Percentiles rank a stretch among this genome's conserved stretches.
Evolutionary conservation across 2,797 vertebrate species (phyloP).

Genomic region (Myoxocephalus aenaeus): DNA sequence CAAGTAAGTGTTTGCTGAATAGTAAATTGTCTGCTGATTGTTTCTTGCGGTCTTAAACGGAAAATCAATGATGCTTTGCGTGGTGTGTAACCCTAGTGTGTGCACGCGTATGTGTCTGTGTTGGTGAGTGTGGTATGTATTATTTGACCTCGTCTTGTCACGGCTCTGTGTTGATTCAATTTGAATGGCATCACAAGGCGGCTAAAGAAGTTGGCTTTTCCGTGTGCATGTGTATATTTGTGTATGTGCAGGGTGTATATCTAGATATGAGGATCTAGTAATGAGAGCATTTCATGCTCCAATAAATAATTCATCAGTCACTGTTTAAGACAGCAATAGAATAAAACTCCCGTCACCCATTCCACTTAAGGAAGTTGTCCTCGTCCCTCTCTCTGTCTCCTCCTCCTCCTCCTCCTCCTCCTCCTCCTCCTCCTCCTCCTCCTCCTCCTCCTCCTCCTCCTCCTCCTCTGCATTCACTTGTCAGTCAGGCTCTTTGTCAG

Average conservation of each 20-base stretch:
- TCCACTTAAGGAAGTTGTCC: constrained; percentile 46
- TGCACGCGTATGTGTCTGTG: background rate
- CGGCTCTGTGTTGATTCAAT: constrained; percentile 62
- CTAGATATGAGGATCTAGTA: constrained; percentile 25
- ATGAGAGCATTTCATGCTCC: constrained; percentile 42
- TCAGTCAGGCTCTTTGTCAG: constrained; percentile 70
- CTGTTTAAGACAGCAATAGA: constrained; percentile 46
- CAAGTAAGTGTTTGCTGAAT: constrained; percentile 57
- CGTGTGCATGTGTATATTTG: constrained; percentile 23
- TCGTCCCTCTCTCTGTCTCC: constrained; percentile 38
- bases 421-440: constrained; percentile 48
- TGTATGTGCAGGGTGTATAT: constrained; percentile 26
- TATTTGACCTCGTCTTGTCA: constrained; percentile 64
- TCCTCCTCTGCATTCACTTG: constrained; percentile 51
- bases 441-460: constrained; percentile 46
- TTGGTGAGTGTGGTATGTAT: constrained; percentile 43
- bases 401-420: constrained; percentile 39
- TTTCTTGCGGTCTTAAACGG: constrained; percentile 61
- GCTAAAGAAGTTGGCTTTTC: constrained; percentile 23
- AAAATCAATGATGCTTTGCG: constrained; percentile 62
- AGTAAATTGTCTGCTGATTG: constrained; percentile 65
- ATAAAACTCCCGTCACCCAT: constrained; percentile 57
- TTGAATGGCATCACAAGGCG: constrained; percentile 54
- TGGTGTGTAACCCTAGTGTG: constrained; percentile 50
- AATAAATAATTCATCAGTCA: constrained; percentile 60